phyloP scores from a whole-genome alignment of 2,888 invertebrate species.

The Bruchidius siliquastri region DNA sequence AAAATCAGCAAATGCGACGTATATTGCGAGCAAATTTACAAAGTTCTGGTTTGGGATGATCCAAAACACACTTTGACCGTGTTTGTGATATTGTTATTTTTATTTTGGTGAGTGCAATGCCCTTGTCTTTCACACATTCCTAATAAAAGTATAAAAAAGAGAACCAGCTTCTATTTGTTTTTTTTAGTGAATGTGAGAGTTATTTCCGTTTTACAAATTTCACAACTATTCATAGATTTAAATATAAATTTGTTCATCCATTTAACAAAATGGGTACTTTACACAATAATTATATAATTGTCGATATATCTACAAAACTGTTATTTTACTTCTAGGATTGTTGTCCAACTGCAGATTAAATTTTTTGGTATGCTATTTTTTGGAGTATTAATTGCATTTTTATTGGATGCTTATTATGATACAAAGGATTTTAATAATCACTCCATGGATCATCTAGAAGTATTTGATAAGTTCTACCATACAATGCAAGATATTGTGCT shows the following conservation, averaged over 20 bases:
- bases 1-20: slow-evolving; percentile 32
- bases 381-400: slow-evolving; percentile 32
- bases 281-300: no score
- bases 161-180: slow-evolving; percentile 6
- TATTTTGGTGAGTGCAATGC: slow-evolving; percentile 43
- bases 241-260: no score
- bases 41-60: slow-evolving; percentile 44
- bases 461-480: slow-evolving; percentile 26
- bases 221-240: no score
- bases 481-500: slow-evolving; percentile 22
- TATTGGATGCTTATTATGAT: slow-evolving; percentile 37
- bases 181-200: no score
- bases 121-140: neutral
- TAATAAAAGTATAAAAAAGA: no score
- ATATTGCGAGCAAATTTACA: slow-evolving; percentile 35
- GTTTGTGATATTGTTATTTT: slow-evolving; percentile 40
- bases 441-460: slow-evolving; percentile 25
- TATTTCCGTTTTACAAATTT: no score
- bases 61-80: slow-evolving; percentile 37
- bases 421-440: slow-evolving; percentile 21
- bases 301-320: no score
- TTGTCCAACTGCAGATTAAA: slow-evolving; percentile 42
- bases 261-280: no score
- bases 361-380: slow-evolving; percentile 47
- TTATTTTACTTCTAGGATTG: slow-evolving; percentile 33